Evolutionary conservation across 2,888 invertebrate species (phyloP), one percentile per base, ranked within the genome.

Genomic region (Ariolimax columbianus): DNA sequence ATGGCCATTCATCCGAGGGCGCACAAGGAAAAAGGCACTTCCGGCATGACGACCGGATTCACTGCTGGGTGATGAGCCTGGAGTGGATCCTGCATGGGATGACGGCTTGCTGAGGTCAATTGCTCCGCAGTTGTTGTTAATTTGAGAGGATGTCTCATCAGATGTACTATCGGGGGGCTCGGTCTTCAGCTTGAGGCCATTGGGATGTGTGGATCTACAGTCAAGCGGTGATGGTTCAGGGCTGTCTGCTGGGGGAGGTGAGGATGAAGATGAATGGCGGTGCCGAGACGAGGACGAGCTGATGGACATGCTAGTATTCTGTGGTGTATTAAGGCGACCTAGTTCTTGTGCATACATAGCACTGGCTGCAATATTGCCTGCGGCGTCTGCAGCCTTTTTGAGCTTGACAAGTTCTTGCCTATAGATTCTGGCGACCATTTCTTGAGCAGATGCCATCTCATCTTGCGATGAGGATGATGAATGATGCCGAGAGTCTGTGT

Each of bases 331-430:
- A 89, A 98, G 95, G 94, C 98, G 97, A 92, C 97, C 97, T 88
- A 99, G 95, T 94, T 99, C 98, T 88, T 98, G 96, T 93, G 98
- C 98, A 95, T 98, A 98, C 43, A 98, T 97, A 92, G 98, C 97
- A 85, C 92, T 91, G 75, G 94, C 94, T 51, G 93, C 93, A 43
- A 93, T 88, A 86, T 94, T 94, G 40, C 94, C 94, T 33, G 92
- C 92, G 84, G 90, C 90, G 83, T 93, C 92, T 0, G 94, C 93
- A 43, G 92, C 92, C 63, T 91, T 97, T 96, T 98, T 98, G 83
- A 99, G 96, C 94, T 98, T 98, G 86, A 97, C 97, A 88, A 98
- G 95, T 94, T 99, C 98, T 83, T 93, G 93, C 14, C 91, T 89
- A 88, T 94, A 94, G 84, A 94, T 94, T 73, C 93, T 87, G 17